phyloP scores from a whole-genome alignment of 92 coral and sea anemone species.

The Actinernus sp. region DNA sequence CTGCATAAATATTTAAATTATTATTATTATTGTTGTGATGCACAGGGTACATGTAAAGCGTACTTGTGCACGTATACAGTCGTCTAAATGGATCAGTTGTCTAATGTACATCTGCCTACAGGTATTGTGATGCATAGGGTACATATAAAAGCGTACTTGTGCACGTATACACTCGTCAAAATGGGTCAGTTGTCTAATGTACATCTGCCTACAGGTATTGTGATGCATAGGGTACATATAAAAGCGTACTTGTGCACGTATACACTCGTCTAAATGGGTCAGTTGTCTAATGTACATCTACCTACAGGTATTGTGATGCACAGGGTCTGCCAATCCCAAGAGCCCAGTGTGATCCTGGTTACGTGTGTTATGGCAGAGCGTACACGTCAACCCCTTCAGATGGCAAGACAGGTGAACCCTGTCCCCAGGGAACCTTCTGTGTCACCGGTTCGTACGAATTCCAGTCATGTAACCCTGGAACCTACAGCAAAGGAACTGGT shows the following conservation, averaged over 20 bases:
- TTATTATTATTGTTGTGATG: not conserved
- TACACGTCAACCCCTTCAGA: conserved; percentile 95
- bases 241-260: no score
- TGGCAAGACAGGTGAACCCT: conserved; percentile 90
- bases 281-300: no score
- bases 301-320: conserved; percentile 99
- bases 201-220: no score
- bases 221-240: no score
- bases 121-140: no score
- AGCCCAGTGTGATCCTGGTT: conserved; percentile 96
- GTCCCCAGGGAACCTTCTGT: conserved; percentile 96
- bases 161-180: no score
- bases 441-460: conserved; percentile 87
- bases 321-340: conserved; percentile 95
- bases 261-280: no score
- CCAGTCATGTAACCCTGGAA: conserved; percentile 90
- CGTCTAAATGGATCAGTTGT: no score
- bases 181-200: no score
- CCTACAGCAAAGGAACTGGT: conserved; percentile 95
- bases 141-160: no score
- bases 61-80: not conserved
- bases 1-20: no score
- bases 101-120: no score
- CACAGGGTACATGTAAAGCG: not conserved
- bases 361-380: conserved; percentile 92